A percentile compares a stretch with the other conserved stretches of the same genome.
Conservation (phyloP, 2,113 vertebrate species). For the Cranoglanis bouderius region DNA sequence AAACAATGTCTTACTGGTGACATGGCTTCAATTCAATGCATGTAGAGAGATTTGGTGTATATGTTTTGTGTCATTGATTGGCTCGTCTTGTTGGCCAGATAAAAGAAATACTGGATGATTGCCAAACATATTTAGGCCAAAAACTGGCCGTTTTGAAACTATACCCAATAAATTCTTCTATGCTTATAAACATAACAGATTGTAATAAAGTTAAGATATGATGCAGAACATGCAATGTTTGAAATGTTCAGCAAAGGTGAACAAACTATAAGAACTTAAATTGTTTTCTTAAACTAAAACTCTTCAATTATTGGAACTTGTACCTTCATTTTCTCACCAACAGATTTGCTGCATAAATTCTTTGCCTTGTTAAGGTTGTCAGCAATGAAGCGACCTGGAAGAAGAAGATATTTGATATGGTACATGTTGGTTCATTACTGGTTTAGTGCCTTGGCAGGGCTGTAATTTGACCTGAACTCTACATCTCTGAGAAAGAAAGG, state of each 20-base stretch:
- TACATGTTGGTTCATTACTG: not conserved
- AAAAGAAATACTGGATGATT: too few relatives aligned
- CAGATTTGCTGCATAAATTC: constrained; percentile 96
- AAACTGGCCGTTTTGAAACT: not conserved
- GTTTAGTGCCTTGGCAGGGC: not conserved
- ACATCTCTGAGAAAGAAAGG: not conserved
- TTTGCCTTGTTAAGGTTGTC: constrained; percentile 97
- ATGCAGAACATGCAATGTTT: not conserved
- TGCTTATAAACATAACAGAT: not conserved
- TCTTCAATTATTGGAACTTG: not conserved
- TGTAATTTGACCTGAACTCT: not conserved
- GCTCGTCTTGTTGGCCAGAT: too few relatives aligned
- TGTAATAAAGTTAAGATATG: not conserved
- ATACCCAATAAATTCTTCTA: not conserved
- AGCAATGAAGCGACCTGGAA: constrained; percentile 88
- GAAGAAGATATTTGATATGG: not conserved
- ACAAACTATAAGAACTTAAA: not conserved
- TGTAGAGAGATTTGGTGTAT: too few relatives aligned
- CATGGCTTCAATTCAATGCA: too few relatives aligned
- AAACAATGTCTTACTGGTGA: too few relatives aligned
- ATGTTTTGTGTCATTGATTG: not conserved
- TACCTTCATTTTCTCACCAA: constrained; percentile 99
- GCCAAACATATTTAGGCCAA: not conserved
- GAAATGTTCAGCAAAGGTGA: not conserved
- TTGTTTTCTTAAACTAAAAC: not conserved